Percentiles rank a stretch among this genome's conserved stretches.
phyloP scores from a whole-genome alignment of 1,140 invertebrate species.

The Meloidogyne hapla region DNA sequence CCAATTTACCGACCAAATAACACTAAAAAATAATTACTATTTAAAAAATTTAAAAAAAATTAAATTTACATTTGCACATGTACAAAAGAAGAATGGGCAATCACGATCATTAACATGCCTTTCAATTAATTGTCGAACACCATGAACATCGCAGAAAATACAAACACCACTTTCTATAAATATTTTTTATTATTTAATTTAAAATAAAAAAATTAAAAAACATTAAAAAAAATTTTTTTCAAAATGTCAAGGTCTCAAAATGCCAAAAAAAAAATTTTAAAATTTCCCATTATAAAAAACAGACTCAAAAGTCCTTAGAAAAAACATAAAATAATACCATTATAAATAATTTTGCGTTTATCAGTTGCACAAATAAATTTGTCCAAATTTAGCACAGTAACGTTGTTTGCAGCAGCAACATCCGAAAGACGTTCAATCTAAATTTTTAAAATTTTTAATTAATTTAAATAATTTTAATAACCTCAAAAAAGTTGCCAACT shows the following conservation, averaged over 20 bases:
- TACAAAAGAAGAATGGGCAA: background rate
- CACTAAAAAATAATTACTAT: background rate
- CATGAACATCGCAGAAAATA: background rate
- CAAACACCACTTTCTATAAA: background rate
- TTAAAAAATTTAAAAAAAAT: background rate
- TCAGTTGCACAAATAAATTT: constrained; percentile 3
- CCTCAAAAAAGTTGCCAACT: background rate
- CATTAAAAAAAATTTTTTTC: too few species aligned
- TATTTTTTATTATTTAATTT: too few species aligned
- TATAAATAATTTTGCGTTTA: background rate
- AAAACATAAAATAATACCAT: background rate
- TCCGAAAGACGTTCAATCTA: background rate
- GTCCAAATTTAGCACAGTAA: background rate
- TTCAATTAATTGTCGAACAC: background rate
- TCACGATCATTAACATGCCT: background rate
- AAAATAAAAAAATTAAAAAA: too few species aligned
- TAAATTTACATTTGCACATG: background rate
- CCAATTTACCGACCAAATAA: background rate
- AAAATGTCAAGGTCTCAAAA: too few species aligned
- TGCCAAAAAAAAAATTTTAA: too few species aligned
- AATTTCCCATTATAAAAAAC: too few species aligned
- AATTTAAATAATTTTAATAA: background rate
- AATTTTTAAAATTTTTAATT: background rate
- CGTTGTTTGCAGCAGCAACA: background rate
- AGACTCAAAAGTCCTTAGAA: too few species aligned